Percentiles rank a stretch among this genome's conserved stretches.
Conservation (phyloP, 2,888 invertebrate species). For the Cantharis flavilabris region DNA sequence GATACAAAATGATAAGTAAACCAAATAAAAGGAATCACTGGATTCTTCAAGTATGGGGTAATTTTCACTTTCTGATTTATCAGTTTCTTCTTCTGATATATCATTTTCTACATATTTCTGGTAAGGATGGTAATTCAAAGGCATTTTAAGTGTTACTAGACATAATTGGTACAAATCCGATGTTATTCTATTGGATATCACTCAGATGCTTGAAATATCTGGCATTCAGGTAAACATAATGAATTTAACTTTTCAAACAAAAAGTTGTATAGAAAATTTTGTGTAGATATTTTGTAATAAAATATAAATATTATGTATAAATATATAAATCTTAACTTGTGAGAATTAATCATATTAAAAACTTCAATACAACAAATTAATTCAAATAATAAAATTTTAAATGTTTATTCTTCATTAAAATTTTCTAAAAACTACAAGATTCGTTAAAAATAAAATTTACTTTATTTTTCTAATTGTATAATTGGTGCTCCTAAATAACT, state of each 20-base stretch:
- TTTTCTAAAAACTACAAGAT: background rate
- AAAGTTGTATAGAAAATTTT: background rate
- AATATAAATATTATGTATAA: background rate
- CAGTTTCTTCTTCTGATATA: background rate
- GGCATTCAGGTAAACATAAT: no score
- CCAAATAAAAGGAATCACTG: slow-evolving; percentile 69
- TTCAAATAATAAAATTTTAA: no score
- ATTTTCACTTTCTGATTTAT: background rate
- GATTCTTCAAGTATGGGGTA: slow-evolving; percentile 48
- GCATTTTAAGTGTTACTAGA: background rate
- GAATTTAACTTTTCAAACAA: background rate
- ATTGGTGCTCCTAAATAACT: background rate
- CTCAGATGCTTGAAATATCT: no score
- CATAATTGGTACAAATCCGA: background rate
- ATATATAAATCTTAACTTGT: no score
- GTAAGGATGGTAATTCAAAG: background rate
- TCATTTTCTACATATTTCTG: background rate
- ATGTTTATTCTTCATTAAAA: no score
- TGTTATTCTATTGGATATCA: no score
- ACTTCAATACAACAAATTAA: no score
- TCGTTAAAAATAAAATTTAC: background rate
- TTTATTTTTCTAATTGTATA: background rate
- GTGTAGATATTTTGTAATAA: background rate
- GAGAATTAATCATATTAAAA: no score
- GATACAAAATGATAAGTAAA: slow-evolving; percentile 85